phyloP scores from a whole-genome alignment of 1,140 invertebrate genomes.

The Palaemon carinicauda region DNA sequence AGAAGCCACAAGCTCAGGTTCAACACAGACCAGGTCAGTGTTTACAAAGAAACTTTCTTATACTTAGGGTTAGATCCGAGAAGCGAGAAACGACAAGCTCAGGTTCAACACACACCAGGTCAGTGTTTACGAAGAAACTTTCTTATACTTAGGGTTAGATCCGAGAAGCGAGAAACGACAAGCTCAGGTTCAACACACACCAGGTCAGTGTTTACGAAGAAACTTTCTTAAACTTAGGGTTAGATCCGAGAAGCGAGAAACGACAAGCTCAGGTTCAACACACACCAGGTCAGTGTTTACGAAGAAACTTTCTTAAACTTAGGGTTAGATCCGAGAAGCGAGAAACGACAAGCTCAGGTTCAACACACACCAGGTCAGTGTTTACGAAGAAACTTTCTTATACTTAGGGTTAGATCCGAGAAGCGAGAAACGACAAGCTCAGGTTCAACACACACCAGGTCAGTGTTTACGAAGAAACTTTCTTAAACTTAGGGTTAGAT shows the following conservation, averaged over 20 bases:
- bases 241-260: neutral
- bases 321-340: no score
- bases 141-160: neutral
- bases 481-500: no score
- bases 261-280: neutral
- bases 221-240: neutral
- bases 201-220: slow-evolving; percentile 12
- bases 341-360: no score
- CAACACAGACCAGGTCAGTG: neutral
- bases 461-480: no score
- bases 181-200: neutral
- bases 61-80: neutral
- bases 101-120: neutral
- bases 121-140: slow-evolving; percentile 17
- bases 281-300: neutral
- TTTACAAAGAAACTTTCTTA: slow-evolving; percentile 31
- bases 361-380: no score
- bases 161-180: neutral
- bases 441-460: no score
- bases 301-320: no score
- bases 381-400: no score
- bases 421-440: no score
- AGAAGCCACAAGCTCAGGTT: neutral
- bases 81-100: neutral
- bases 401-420: no score